A percentile compares a stretch with the other conserved stretches of the same genome.
These are phyloP conservation scores for Lucilia sericata DNA, from an alignment of 1,140 invertebrate species.

Conservation along the genomic window DNA sequence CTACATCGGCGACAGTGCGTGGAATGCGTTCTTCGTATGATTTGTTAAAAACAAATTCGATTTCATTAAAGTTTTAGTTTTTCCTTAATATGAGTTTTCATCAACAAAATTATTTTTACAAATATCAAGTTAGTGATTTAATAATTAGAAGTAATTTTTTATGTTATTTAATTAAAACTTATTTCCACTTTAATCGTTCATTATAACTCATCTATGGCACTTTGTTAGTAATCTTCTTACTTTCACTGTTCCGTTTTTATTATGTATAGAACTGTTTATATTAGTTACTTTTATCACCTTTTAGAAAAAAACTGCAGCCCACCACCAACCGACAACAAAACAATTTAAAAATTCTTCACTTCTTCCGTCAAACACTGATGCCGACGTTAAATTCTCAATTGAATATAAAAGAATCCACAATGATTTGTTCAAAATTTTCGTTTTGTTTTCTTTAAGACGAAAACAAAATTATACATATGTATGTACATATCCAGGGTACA, in stretches of 20 bases:
- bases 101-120: neutral
- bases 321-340: slow-evolving; percentile 1
- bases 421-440: neutral
- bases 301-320: slow-evolving; percentile 18
- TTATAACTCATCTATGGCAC: neutral
- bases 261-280: neutral
- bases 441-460: neutral
- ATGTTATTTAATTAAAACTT: neutral
- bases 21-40: neutral
- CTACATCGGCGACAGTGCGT: neutral
- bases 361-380: slow-evolving; percentile 33
- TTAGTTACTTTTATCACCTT: slow-evolving; percentile 37
- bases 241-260: neutral
- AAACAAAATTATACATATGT: neutral
- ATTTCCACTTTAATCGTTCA: too few species aligned
- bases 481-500: neutral
- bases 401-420: neutral
- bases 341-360: neutral
- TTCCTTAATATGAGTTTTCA: neutral
- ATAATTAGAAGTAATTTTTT: neutral
- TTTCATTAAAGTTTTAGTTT: neutral
- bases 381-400: slow-evolving; percentile 26
- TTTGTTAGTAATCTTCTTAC: neutral
- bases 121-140: neutral
- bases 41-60: neutral